These are phyloP conservation scores for Acestrorhynchus altus DNA, from an alignment of 2,797 vertebrate species.

Conservation along the genomic window DNA sequence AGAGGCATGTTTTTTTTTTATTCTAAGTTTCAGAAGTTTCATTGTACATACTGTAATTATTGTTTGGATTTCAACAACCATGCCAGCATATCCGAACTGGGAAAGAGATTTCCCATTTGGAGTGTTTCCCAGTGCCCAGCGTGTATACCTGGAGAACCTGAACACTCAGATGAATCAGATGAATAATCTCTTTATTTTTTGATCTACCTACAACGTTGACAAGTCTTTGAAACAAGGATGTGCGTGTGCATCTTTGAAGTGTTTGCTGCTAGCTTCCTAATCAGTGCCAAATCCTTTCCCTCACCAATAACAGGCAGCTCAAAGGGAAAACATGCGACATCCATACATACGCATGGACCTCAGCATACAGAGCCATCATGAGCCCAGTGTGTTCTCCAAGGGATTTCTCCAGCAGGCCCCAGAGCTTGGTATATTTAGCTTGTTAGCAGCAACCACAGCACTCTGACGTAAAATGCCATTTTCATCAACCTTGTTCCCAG, in stretches of 20 bases:
- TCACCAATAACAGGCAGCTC: constrained; percentile 27
- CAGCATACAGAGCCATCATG: neutral
- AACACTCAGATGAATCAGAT: constrained; percentile 21
- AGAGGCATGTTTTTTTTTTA: constrained; percentile 29
- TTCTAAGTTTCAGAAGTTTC: constrained; percentile 56
- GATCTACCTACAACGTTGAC: neutral
- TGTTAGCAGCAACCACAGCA: constrained; percentile 41
- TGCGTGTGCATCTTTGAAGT: neutral
- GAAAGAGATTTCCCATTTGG: neutral
- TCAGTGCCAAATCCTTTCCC: neutral
- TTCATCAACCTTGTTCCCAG: constrained; percentile 26
- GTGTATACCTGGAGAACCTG: constrained; percentile 13
- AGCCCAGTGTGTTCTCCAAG: constrained; percentile 13
- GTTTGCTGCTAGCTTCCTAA: constrained; percentile 3
- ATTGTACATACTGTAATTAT: constrained; percentile 39
- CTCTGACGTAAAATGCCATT: constrained; percentile 36
- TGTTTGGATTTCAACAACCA: constrained; percentile 34
- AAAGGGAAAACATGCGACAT: constrained; percentile 19
- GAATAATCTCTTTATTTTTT: neutral
- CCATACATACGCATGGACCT: neutral
- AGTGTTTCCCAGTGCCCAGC: constrained; percentile 4
- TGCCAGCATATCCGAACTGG: constrained; percentile 22
- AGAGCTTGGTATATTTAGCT: constrained; percentile 24
- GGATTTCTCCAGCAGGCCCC: constrained; percentile 34
- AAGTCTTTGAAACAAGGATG: neutral